Percentiles rank a stretch among this genome's conserved stretches.
Conservation (phyloP, 2,797 vertebrate genomes). For the Clarias platycephalus region DNA sequence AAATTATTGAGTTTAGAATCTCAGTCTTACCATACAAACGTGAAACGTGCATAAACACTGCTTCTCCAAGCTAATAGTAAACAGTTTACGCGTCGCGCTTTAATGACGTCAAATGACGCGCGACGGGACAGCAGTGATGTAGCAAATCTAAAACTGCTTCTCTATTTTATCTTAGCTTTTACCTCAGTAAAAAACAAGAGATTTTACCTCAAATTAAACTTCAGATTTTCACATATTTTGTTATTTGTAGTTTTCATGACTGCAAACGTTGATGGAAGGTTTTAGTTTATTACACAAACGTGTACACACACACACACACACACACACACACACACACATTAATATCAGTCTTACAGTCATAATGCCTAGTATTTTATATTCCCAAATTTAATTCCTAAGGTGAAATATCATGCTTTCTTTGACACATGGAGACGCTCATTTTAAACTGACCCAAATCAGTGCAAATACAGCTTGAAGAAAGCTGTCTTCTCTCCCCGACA, state of each 20-base stretch:
- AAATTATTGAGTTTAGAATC: too few species aligned
- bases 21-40: background rate
- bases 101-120: slow-evolving; percentile 13
- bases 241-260: background rate
- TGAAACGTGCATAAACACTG: background rate
- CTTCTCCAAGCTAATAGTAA: background rate
- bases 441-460: background rate
- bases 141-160: background rate
- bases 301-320: background rate
- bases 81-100: background rate
- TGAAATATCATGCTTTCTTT: background rate
- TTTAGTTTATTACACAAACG: background rate
- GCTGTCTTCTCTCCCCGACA: too few species aligned
- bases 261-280: background rate
- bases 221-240: too few species aligned
- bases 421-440: background rate
- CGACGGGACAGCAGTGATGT: background rate
- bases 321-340: background rate
- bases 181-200: too few species aligned
- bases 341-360: background rate
- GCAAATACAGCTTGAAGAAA: background rate
- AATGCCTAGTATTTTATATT: background rate
- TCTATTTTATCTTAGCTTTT: background rate
- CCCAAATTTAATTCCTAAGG: background rate
- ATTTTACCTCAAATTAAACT: too few species aligned